Evolutionary conservation across 1,140 invertebrate genomes (phyloP).

Genomic region (Brachionus koreanus): DNA sequence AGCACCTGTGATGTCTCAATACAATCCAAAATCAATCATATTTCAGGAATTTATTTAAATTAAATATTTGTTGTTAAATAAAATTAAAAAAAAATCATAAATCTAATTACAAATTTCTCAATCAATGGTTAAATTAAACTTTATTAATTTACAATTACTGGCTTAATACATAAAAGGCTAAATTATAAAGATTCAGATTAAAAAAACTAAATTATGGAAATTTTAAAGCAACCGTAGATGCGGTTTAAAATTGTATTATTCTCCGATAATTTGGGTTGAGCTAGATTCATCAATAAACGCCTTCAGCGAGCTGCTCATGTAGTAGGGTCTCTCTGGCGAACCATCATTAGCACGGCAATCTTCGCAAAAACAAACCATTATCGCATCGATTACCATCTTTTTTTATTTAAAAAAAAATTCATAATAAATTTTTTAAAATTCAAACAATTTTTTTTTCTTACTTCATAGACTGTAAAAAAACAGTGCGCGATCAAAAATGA

Average conservation of each 20-base stretch:
- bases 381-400: conserved; percentile 88
- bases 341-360: conserved; percentile 92
- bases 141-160: neutral
- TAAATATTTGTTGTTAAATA: neutral
- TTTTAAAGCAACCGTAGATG: neutral
- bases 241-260: neutral
- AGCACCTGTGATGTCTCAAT: neutral
- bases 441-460: conserved; percentile 67
- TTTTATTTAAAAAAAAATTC: conserved; percentile 48
- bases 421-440: conserved; percentile 43
- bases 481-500: conserved; percentile 72
- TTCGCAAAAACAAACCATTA: conserved; percentile 93
- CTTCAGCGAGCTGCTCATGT: conserved; percentile 80
- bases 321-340: conserved; percentile 80
- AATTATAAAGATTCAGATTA: neutral
- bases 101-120: neutral
- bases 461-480: conserved; percentile 88
- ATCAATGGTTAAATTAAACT: neutral
- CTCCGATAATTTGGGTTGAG: conserved; percentile 1
- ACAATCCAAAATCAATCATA: neutral
- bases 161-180: neutral
- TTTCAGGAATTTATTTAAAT: neutral
- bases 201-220: conserved; percentile 10
- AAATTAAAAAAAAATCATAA: neutral
- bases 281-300: conserved; percentile 28